phyloP scores from a whole-genome alignment of 2,888 invertebrate species.

The Thera britannica region DNA sequence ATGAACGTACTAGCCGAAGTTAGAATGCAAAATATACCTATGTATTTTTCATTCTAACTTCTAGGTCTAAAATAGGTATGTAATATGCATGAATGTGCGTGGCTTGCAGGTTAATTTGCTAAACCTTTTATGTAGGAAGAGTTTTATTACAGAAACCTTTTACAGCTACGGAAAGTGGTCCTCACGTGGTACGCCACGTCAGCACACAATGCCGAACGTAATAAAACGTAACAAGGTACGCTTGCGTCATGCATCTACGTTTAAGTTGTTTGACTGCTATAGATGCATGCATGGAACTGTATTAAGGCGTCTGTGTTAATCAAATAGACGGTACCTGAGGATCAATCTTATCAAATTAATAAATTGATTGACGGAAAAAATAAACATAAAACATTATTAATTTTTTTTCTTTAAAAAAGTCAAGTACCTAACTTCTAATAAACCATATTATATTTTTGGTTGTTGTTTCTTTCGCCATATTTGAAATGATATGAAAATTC shows the following conservation, averaged over 20 bases:
- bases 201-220: conserved; percentile 27
- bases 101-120: neutral
- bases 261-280: conserved; percentile 18
- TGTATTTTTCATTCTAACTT: too few species aligned
- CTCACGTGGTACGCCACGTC: conserved; percentile 37
- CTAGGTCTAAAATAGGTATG: too few species aligned
- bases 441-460: too few species aligned
- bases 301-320: neutral
- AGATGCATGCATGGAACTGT: neutral
- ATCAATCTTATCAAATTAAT: too few species aligned
- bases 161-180: conserved; percentile 32
- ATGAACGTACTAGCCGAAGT: too few species aligned
- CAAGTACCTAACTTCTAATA: too few species aligned
- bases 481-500: too few species aligned
- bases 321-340: neutral
- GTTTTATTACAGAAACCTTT: conserved; percentile 15
- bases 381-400: too few species aligned
- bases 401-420: too few species aligned
- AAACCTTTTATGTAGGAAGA: conserved; percentile 1
- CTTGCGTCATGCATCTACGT: conserved; percentile 26
- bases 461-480: too few species aligned
- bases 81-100: neutral
- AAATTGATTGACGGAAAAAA: too few species aligned
- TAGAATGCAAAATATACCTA: too few species aligned
- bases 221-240: conserved; percentile 38